These are phyloP conservation scores for Crocuta crocuta DNA, from an alignment of 2,113 vertebrate species.

Conservation along the genomic window DNA sequence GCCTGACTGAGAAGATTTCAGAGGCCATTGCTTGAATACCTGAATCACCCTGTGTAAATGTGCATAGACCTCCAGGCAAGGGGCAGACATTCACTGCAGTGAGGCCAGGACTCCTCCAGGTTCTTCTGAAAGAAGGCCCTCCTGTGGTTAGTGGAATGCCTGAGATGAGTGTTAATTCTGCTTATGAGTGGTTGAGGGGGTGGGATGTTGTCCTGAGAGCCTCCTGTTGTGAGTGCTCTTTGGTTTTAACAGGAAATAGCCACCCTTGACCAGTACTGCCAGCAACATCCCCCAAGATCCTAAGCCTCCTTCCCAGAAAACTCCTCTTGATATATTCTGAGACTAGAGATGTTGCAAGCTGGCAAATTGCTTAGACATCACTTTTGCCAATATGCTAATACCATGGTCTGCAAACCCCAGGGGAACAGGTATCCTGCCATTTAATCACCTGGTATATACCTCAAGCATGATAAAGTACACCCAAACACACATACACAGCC, in stretches of 20 bases:
- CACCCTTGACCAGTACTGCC: not conserved
- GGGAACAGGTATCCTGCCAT: not conserved
- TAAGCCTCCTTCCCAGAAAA: not conserved
- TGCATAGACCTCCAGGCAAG: not conserved
- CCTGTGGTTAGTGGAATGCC: too few relatives aligned
- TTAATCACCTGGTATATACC: not conserved
- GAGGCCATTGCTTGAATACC: not conserved
- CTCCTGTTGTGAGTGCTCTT: not conserved
- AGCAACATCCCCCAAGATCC: not conserved
- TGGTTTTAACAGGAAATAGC: not conserved
- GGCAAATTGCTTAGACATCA: not conserved
- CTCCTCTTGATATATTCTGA: not conserved
- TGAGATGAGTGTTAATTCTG: not conserved
- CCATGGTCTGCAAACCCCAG: not conserved
- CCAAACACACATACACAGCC: not conserved
- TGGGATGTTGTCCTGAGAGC: not conserved
- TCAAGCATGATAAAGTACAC: not conserved
- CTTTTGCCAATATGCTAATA: not conserved
- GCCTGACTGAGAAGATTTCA: not conserved
- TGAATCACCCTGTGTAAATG: not conserved
- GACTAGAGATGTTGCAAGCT: not conserved
- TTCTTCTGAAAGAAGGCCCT: not conserved
- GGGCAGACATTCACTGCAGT: accelerated
- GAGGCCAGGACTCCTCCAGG: not conserved
- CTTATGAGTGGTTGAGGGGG: accelerated